Conservation (phyloP, 2,888 invertebrate species). For the Acanthopleura granulata region DNA sequence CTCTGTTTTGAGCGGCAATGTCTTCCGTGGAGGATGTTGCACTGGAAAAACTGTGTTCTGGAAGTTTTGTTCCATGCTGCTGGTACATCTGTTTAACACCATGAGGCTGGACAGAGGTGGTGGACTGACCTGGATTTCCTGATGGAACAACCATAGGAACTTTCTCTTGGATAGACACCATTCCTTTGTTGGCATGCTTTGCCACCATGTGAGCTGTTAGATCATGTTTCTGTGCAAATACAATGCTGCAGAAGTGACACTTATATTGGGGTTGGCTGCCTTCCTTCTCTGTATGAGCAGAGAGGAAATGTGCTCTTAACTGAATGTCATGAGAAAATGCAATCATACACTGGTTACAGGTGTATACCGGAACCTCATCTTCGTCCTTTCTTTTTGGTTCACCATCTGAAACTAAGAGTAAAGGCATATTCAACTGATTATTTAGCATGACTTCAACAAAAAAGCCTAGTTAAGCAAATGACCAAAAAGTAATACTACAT, state of each 20-base stretch:
- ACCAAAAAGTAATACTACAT: no score
- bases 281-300: neutral
- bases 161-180: neutral
- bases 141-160: neutral
- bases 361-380: neutral
- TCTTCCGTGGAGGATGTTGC: no score
- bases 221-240: neutral
- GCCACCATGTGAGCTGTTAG: neutral
- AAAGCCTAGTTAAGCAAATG: no score
- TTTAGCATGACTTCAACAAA: no score
- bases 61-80: no score
- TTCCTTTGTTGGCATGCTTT: neutral
- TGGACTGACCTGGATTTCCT: neutral
- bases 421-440: no score
- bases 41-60: no score
- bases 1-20: neutral
- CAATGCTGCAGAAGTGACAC: neutral
- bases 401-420: no score
- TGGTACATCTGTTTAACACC: no score
- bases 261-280: neutral
- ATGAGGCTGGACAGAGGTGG: neutral
- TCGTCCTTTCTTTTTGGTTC: no score
- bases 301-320: neutral
- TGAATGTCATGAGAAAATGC: neutral
- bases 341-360: constrained; percentile 1